Evolutionary conservation across 2,888 invertebrate genomes (phyloP).

Genomic region (Osmoderma eremita): DNA sequence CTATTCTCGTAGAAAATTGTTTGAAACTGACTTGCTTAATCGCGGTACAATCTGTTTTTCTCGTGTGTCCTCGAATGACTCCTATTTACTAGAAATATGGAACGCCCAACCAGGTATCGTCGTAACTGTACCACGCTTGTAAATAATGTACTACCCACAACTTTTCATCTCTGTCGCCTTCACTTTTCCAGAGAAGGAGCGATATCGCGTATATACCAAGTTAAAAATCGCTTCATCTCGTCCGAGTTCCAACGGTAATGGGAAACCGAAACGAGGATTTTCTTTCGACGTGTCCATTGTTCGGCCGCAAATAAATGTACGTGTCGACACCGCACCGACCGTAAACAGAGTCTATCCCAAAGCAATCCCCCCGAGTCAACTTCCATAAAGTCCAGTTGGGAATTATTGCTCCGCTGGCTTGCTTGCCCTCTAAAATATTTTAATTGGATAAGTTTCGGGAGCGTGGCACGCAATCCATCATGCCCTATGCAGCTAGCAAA

Average conservation of each 20-base stretch:
- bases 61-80: too few species aligned
- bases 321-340: conserved; percentile 14
- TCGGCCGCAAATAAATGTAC: conserved; percentile 20
- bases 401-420: conserved; percentile 11
- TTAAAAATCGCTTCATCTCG: conserved; percentile 20
- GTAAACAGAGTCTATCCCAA: background rate
- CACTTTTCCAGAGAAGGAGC: too few species aligned
- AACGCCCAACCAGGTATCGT: too few species aligned
- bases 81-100: too few species aligned
- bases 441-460: background rate
- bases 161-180: too few species aligned
- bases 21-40: too few species aligned
- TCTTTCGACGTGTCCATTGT: conserved; percentile 21
- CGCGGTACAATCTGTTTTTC: too few species aligned
- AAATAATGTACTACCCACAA: too few species aligned
- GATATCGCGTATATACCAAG: background rate
- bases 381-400: conserved; percentile 15
- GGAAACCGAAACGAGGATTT: conserved; percentile 21
- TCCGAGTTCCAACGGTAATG: conserved; percentile 18
- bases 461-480: background rate
- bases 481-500: too few species aligned
- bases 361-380: conserved; percentile 4
- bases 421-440: background rate
- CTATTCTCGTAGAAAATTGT: too few species aligned
- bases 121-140: too few species aligned